These are phyloP conservation scores for Creontiades dilutus DNA, from an alignment of 2,888 invertebrate species.

Conservation along the genomic window DNA sequence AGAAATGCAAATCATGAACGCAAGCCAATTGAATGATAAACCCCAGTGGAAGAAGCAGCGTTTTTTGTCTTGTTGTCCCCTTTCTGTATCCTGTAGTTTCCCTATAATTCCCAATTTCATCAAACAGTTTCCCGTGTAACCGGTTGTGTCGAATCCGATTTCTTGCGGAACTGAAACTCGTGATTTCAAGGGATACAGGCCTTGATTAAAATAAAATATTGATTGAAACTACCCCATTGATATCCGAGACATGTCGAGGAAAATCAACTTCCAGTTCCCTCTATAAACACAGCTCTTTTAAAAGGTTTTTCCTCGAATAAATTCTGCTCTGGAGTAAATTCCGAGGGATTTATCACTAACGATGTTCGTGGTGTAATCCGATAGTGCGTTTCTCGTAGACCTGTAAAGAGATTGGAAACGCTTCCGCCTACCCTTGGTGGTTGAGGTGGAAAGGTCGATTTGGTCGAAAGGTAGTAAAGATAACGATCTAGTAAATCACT, in stretches of 20 bases:
- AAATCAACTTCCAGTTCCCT: background rate
- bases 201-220: too few species aligned
- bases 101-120: too few species aligned
- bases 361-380: background rate
- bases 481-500: background rate
- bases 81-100: too few species aligned
- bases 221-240: background rate
- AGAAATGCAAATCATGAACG: too few species aligned
- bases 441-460: background rate
- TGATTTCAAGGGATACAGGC: too few species aligned
- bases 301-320: background rate
- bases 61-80: too few species aligned
- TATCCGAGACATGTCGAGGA: background rate
- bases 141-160: too few species aligned
- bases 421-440: background rate
- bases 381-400: conserved; percentile 1
- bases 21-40: too few species aligned
- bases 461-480: background rate
- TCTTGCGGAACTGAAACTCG: too few species aligned
- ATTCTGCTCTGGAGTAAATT: background rate
- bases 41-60: too few species aligned
- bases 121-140: too few species aligned
- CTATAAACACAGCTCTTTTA: background rate
- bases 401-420: conserved; percentile 9
- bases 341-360: background rate